Conservation (phyloP, 2,888 invertebrate species). For the Adela reaumurella region DNA sequence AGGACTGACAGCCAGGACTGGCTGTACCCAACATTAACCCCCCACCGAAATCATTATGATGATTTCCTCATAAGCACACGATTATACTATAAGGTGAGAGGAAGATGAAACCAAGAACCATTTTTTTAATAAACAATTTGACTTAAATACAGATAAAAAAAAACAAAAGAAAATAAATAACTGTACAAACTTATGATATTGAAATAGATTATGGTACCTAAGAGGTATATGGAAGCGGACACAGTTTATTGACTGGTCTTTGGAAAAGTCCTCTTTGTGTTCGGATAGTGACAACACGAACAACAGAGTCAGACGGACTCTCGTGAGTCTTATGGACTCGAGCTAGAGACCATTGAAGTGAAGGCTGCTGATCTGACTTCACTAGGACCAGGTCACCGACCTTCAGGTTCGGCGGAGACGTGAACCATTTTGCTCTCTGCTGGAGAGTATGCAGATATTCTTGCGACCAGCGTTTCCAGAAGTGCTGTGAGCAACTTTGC, state of each 20-base stretch:
- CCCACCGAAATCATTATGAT: no score
- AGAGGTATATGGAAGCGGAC: constrained; percentile 2
- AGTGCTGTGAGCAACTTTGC: constrained; percentile 10
- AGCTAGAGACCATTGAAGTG: constrained; percentile 6
- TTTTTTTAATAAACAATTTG: no score
- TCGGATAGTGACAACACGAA: constrained; percentile 8
- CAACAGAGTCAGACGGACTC: constrained; percentile 7
- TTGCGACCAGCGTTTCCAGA: constrained; percentile 12
- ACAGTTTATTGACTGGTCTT: constrained; percentile 7
- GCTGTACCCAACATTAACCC: no score
- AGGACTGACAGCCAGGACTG: no score
- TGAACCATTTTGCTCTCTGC: constrained; percentile 11
- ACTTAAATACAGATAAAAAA: no score
- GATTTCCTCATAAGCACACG: no score
- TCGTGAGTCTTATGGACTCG: constrained; percentile 6
- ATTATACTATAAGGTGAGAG: no score
- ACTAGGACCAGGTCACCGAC: constrained; percentile 6
- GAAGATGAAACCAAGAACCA: no score
- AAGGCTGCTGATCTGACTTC: constrained; percentile 3
- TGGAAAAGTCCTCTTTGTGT: constrained; percentile 3
- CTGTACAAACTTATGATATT: no score
- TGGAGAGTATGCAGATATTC: constrained; percentile 13
- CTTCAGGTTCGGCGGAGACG: constrained; percentile 1
- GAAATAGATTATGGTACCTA: no score
- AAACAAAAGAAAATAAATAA: no score